A percentile compares a stretch with the other conserved stretches of the same genome.
Evolutionary conservation across 2,888 invertebrate genomes (phyloP).

Genomic region (Mycalesis mineus): DNA sequence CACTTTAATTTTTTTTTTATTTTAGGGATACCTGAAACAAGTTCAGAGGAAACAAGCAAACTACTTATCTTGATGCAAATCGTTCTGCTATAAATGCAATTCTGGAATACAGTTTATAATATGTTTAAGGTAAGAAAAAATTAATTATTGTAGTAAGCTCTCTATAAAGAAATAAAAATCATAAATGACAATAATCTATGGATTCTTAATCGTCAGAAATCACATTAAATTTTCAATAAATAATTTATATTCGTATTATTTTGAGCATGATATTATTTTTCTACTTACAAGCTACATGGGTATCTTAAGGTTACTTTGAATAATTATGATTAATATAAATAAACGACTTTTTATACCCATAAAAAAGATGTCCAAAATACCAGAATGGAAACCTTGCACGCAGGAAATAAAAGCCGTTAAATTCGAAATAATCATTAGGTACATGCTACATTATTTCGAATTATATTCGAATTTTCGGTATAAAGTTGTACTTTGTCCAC

Average conservation of each 20-base stretch:
- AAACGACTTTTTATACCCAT: neutral
- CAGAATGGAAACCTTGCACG: neutral
- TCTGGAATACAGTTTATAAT: neutral
- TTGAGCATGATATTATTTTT: constrained; percentile 1
- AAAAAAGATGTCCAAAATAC: neutral
- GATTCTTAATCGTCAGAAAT: neutral
- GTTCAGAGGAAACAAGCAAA: too few species aligned
- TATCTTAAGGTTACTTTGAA: neutral
- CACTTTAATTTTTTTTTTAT: too few species aligned
- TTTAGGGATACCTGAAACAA: too few species aligned
- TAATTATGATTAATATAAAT: neutral
- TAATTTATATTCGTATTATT: neutral
- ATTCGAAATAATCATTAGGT: too few species aligned
- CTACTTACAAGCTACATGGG: neutral
- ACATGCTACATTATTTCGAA: too few species aligned
- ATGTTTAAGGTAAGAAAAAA: neutral
- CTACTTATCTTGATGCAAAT: too few species aligned
- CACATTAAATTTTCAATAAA: neutral
- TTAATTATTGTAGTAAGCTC: neutral
- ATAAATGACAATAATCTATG: neutral
- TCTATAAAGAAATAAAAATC: neutral
- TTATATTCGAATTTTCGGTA: too few species aligned
- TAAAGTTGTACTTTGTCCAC: too few species aligned
- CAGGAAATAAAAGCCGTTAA: too few species aligned
- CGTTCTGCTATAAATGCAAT: neutral